These are phyloP conservation scores for Hypomecis atomaria DNA, from an alignment of 2,888 invertebrate species.

Conservation along the genomic window DNA sequence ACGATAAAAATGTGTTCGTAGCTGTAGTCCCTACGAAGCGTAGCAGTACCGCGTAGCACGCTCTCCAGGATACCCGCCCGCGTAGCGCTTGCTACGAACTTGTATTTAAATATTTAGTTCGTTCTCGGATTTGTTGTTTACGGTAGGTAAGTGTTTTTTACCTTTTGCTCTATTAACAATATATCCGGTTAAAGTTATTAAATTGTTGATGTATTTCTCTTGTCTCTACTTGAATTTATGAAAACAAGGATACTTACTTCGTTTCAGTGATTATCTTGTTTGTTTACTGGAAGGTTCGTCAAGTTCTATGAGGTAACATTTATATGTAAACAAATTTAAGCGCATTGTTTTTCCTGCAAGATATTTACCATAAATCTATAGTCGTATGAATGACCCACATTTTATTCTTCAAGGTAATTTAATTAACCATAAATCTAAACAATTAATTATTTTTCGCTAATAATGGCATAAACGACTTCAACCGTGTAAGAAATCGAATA, in stretches of 20 bases:
- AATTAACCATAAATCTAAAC: too few relatives aligned
- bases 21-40: slow-evolving; percentile 24
- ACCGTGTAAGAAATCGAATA: too few relatives aligned
- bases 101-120: not conserved
- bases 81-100: slow-evolving; percentile 13
- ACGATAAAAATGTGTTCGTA: not conserved
- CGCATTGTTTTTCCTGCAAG: too few relatives aligned
- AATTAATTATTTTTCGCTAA: too few relatives aligned
- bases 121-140: not conserved
- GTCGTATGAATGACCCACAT: too few relatives aligned
- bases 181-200: not conserved
- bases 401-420: too few relatives aligned
- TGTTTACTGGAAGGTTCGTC: slow-evolving; percentile 7
- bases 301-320: not conserved
- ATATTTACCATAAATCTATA: too few relatives aligned
- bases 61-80: slow-evolving; percentile 46
- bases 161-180: not conserved
- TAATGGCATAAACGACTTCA: too few relatives aligned
- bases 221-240: not conserved
- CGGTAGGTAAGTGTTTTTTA: slow-evolving; percentile 14
- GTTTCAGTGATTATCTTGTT: not conserved
- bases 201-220: too few relatives aligned
- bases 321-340: not conserved
- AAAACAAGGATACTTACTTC: not conserved
- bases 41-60: slow-evolving; percentile 44